Conservation (phyloP, 35 echinoderm and acorn worm species). For the Holothuria glaberrima region DNA sequence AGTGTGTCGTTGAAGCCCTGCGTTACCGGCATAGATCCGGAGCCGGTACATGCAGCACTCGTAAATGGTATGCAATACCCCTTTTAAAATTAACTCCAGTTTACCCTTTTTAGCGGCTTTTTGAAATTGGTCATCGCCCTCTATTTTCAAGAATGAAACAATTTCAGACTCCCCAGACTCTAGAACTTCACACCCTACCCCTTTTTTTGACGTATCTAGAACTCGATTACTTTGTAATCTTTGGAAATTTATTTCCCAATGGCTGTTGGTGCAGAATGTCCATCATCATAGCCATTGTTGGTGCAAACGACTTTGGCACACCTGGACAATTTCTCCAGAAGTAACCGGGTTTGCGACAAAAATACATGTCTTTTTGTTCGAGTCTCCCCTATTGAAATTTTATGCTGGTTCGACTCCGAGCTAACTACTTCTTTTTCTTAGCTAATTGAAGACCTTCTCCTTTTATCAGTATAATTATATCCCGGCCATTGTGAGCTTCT, state of each 20-base stretch:
- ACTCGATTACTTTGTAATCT: not conserved
- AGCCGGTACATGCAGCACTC: conserved; percentile 40
- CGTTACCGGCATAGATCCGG: not conserved
- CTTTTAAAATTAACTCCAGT: not conserved
- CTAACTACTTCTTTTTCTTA: not conserved
- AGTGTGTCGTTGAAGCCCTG: not conserved
- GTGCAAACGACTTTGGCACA: conserved; percentile 16
- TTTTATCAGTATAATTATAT: not conserved
- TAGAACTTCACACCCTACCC: not conserved
- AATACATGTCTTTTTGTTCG: not conserved
- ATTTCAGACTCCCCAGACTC: not conserved
- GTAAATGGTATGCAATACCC: conserved; percentile 44
- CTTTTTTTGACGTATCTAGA: not conserved
- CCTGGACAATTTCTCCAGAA: conserved; percentile 13
- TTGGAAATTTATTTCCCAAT: not conserved
- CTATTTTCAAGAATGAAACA: not conserved
- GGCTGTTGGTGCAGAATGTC: not conserved
- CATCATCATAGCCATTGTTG: conserved; percentile 18
- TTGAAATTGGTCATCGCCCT: not conserved
- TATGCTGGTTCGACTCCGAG: not conserved
- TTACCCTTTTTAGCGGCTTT: not conserved
- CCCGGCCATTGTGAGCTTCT: conserved; percentile 46
- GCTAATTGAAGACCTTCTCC: not conserved
- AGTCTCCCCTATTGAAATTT: too few relatives aligned
- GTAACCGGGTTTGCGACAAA: not conserved